Base-by-base conservation (phyloP, 1,140 invertebrate species). In the Ceratitis capitata region DNA sequence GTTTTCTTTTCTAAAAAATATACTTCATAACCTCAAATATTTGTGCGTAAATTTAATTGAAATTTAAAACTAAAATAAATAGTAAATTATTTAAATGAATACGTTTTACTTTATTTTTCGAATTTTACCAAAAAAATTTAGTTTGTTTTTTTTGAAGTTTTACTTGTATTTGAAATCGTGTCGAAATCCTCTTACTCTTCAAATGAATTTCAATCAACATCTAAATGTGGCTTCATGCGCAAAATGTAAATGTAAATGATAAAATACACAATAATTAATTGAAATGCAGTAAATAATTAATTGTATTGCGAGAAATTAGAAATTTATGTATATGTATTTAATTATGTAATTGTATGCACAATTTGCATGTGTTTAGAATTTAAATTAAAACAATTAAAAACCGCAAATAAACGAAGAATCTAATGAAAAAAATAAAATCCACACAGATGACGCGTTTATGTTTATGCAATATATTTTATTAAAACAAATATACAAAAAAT, bases 171-270 rank as follows among this genome's bases (percentile, higher is more conserved):
- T n/a, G n/a, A n/a, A n/a, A n/a, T n/a, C n/a, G n/a, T n/a, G n/a
- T n/a, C n/a, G n/a, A n/a, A n/a, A n/a, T n/a, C n/a, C n/a, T n/a
- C n/a, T n/a, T n/a, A n/a, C n/a, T 29, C 61, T 69, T 78, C 23
- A 78, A n/a, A 78, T n/a, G 14, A 78, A 78, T 45, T 78, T 78
- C 6, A 78, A 78, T 6, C 29, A 42, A 78, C 42, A 78, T 78
- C 69, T 78, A 45, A 78, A 78, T 78, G 69, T 78, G 39, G 69
- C 69, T 78, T 78, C 35, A 78, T 78, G 69, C 69, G 69, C 69
- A 78, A 78, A n/a, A 78, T 78, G 39, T 78, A 78, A 78, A 39
- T 78, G 39, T 78, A 78, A 78, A 78, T 9, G 35, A 14, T 69
- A 78, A 42, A 78, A 78, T 45, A 56, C 19, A 56, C 23, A 23